Evolutionary conservation across 2,888 invertebrate genomes (phyloP), one percentile per base, ranked within the genome.

Genomic region (Coenonympha arcania): DNA sequence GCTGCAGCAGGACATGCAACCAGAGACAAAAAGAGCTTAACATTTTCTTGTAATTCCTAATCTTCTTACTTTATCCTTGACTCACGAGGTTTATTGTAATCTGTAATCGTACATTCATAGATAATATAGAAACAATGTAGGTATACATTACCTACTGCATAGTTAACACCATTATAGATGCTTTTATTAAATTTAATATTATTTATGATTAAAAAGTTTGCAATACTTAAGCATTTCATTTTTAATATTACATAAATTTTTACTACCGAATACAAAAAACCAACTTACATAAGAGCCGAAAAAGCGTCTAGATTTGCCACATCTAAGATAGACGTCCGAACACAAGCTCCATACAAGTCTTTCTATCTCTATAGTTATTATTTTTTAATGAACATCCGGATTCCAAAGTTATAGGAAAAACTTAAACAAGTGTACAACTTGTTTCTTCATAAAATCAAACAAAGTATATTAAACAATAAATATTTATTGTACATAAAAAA

Each of bases 131-230:
- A 36, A 53, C 30, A 43, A 22, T 26, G 20, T 30, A 48, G 22
- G 6, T 16, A 50, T 28, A 42, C 40, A 58, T 65, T 65, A n/a
- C n/a, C n/a, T n/a, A 68, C 59, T 63, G 70, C 68, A 69, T 77
- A 69, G 69, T 68, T 70, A 68, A 72, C 66, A 64, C 55, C 55
- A 56, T 63, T 64, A 61, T 61, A 58, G 57, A 65, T 67, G 68
- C 71, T 71, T 72, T 72, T 76, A 76, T 67, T 69, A 68, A 63
- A 65, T 66, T 63, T 56, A 52, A 51, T 49, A 69, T 67, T 68
- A 73, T 74, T 71, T 69, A 69, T 69, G 59, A 68, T 60, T 58
- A 59, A 60, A 58, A 22, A 28, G 30, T 52, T 57, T 49, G 50
- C 45, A 55, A 42, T 39, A 41, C 6, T 39, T 30, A 33, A n/a